Evolutionary conservation across 92 coral and sea anemone genomes (phyloP).

Genomic region (Pocillopora grandis): DNA sequence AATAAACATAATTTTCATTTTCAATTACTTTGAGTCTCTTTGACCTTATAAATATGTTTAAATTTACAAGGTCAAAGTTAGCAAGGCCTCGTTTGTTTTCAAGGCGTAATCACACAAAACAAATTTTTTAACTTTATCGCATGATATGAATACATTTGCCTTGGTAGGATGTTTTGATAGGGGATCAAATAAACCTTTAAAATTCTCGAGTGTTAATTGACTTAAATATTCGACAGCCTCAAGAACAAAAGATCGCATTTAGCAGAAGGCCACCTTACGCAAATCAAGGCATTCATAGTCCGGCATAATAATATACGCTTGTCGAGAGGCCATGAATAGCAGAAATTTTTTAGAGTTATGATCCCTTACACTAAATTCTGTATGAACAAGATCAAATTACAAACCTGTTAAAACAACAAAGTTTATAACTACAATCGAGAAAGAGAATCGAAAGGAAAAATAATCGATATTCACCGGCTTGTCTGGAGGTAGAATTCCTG

Average conservation of each 20-base stretch:
- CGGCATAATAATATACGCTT: background rate
- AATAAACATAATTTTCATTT: background rate
- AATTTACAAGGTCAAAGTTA: background rate
- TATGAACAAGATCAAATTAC: background rate
- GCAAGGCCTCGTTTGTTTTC: background rate
- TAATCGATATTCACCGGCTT: slow-evolving; percentile 72
- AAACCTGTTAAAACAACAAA: background rate
- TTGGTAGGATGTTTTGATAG: background rate
- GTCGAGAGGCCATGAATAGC: background rate
- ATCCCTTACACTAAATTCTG: background rate
- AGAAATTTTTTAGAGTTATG: too few species aligned
- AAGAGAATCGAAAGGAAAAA: slow-evolving; percentile 3
- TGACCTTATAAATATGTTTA: background rate
- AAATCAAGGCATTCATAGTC: background rate
- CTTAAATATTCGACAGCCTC: too few species aligned
- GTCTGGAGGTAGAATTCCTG: slow-evolving; percentile 93
- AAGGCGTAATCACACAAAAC: background rate
- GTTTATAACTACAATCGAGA: background rate
- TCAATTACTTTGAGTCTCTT: background rate
- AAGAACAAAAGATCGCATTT: background rate
- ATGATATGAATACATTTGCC: background rate
- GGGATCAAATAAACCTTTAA: background rate
- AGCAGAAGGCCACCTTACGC: background rate
- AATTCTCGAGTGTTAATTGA: background rate
- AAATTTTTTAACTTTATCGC: background rate